phyloP scores from a whole-genome alignment of 2,888 invertebrate species.

The Parascotia fuliginaria region DNA sequence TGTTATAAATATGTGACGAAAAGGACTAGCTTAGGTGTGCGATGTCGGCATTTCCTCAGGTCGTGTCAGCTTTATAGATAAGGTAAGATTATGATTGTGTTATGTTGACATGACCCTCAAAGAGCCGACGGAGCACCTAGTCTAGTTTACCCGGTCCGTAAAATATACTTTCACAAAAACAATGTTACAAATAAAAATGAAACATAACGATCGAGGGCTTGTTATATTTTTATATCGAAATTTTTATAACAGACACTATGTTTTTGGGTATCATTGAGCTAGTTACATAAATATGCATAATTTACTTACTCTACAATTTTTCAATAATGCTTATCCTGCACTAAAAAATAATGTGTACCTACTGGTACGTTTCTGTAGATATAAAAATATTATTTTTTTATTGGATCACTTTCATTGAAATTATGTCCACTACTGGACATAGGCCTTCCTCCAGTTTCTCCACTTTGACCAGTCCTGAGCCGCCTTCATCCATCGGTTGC shows the following conservation, averaged over 20 bases:
- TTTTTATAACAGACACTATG: not conserved
- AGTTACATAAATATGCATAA: too few species aligned
- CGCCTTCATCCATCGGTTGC: too few species aligned
- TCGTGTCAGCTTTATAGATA: constrained; percentile 41
- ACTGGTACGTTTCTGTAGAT: too few species aligned
- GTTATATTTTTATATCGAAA: not conserved
- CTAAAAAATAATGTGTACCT: too few species aligned
- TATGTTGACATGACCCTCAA: constrained; percentile 42
- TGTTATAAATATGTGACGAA: constrained; percentile 39
- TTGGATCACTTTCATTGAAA: too few species aligned
- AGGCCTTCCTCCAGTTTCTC: too few species aligned
- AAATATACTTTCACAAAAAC: constrained; percentile 30
- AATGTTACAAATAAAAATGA: constrained; percentile 25
- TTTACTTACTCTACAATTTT: too few species aligned
- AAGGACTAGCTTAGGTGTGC: constrained; percentile 25
- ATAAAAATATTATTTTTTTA: too few species aligned
- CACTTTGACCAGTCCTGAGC: too few species aligned
- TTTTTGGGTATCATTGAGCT: not conserved
- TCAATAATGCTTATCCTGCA: too few species aligned
- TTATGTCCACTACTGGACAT: too few species aligned
- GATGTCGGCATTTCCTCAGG: constrained; percentile 26
- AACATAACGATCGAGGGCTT: constrained; percentile 8
- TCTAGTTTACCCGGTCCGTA: constrained; percentile 22
- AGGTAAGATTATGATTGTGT: constrained; percentile 45
- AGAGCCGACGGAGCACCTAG: constrained; percentile 27